Base-by-base conservation (phyloP, 1,140 invertebrate species). In the Archegozetes longisetosus region DNA sequence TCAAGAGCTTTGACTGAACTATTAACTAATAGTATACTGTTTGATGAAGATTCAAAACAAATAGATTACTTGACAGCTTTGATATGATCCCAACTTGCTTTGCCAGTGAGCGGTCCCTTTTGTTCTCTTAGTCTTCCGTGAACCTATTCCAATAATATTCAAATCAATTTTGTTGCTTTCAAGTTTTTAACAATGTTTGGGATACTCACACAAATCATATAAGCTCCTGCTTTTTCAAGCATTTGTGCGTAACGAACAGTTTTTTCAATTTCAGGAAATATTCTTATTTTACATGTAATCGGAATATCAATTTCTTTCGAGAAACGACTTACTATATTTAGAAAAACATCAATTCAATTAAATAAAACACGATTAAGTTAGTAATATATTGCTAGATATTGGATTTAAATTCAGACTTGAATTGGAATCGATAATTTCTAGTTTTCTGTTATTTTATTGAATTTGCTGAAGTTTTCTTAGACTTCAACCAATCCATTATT, bases 121-220 rank as follows among this genome's bases (percentile, higher is more conserved):
- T 96, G 92, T 65, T 98, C 92, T 62, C 88, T 79, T 0, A 88
- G 97, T 61, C 95, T 76, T 0, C 95, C 95, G 76, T 99, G 95
- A 13, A 99, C 87, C 2, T 93, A 94, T 9, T 40, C 32, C 6
- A 40, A 9, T 9, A 40, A 40, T 9, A 40, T 98, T 74, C 63
- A 97, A 64, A 70, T 77, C 65, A 13, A 67, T n/a, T n/a, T n/a
- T n/a, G n/a, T n/a, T n/a, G n/a, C n/a, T n/a, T n/a, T n/a, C 64
- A 13, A 40, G 17, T 40, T 40, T 6, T 40, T 40, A 40, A 40
- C 32, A 57, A 57, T 25, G 61, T 46, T n/a, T 50, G 20, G 12
- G 24, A 59, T 13, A 48, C 3, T 50, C 27, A 25, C 28, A 32
- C 24, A 54, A 48, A 76, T 78, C 70, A 60, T 46, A 17, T 83